These are phyloP conservation scores for Sebastes cheni DNA, from an alignment of 2,797 vertebrate species.

Conservation along the genomic window DNA sequence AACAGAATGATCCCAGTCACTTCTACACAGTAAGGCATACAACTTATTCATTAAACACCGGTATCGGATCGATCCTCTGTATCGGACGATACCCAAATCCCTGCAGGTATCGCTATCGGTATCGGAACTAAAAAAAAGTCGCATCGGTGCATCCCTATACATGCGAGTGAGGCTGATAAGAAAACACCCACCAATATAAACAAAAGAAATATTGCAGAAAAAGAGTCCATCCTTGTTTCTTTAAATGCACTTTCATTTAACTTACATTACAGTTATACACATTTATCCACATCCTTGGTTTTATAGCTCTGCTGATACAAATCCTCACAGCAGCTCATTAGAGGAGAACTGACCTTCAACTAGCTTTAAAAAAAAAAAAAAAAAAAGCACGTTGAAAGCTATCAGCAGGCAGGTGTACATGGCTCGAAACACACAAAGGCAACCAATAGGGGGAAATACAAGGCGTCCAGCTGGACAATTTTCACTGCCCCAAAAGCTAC, in stretches of 20 bases:
- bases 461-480: conserved; percentile 65
- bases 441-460: conserved; percentile 35
- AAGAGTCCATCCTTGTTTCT: not conserved
- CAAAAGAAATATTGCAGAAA: not conserved
- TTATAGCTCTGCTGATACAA: conserved; percentile 19
- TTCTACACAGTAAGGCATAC: no score
- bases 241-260: not conserved
- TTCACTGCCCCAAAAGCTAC: conserved; percentile 59
- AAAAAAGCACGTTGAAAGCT: conserved; percentile 37
- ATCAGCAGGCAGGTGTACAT: conserved; percentile 54
- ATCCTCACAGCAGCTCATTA: conserved; percentile 60
- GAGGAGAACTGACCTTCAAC: conserved; percentile 60
- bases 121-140: no score
- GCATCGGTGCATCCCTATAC: no score
- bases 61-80: no score
- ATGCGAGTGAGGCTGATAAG: not conserved
- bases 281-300: conserved; percentile 13
- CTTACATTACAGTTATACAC: not conserved
- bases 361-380: conserved; percentile 20
- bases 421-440: conserved; percentile 50
- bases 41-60: no score
- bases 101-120: no score
- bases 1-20: no score
- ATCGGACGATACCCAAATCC: no score
- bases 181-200: not conserved